A percentile compares a stretch with the other conserved stretches of the same genome.
phyloP scores from a whole-genome alignment of 2,113 vertebrate species.

The Sylvilagus bachmani region DNA sequence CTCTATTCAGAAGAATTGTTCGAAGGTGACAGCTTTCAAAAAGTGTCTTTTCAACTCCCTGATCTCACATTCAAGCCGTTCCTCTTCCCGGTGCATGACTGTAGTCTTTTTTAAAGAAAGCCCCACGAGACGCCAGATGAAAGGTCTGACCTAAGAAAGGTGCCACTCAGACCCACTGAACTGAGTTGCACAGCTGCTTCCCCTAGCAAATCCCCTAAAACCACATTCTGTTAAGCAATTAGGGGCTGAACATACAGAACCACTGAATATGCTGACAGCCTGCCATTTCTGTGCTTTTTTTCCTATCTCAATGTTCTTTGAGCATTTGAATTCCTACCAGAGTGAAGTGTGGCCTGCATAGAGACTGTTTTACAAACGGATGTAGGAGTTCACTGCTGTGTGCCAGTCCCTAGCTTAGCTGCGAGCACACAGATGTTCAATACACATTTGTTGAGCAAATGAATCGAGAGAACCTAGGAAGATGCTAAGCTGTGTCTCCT shows the following conservation, averaged over 20 bases:
- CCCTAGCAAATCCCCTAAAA: neutral
- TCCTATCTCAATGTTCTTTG: neutral
- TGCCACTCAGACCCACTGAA: neutral
- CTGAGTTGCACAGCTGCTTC: neutral
- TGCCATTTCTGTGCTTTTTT: neutral
- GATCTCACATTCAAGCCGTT: neutral
- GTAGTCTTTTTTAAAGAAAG: neutral
- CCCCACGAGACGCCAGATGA: neutral
- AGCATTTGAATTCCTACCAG: conserved; percentile 18
- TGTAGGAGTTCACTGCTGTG: too few relatives aligned
- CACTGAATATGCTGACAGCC: neutral
- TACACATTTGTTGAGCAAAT: conserved; percentile 14
- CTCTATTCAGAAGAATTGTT: neutral
- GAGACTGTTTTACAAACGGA: neutral
- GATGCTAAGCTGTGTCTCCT: neutral
- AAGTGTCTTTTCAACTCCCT: neutral
- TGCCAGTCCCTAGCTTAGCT: neutral
- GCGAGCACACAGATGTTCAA: neutral
- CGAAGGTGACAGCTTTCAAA: neutral
- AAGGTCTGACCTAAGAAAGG: neutral
- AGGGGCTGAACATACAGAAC: neutral
- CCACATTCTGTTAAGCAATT: neutral
- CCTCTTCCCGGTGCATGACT: neutral
- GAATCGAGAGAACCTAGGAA: neutral
- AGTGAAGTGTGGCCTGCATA: neutral